phyloP scores from a whole-genome alignment of 2,113 vertebrate genomes.

The Geococcyx californianus region DNA sequence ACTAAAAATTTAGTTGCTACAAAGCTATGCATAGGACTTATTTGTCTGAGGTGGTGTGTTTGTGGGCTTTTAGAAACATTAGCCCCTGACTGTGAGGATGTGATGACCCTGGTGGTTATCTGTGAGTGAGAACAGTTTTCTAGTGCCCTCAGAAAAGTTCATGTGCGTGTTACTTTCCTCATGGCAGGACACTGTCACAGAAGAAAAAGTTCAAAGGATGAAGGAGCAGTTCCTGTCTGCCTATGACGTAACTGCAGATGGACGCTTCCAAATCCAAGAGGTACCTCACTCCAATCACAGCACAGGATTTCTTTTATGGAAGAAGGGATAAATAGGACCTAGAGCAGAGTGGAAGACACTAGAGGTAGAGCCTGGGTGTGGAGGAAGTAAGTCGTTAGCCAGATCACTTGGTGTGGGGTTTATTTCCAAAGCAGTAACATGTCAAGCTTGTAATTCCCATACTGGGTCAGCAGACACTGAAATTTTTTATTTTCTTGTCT shows the following conservation, averaged over 20 bases:
- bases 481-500: neutral
- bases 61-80: neutral
- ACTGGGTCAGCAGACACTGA: neutral
- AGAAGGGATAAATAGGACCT: neutral
- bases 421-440: neutral
- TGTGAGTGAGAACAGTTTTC: neutral
- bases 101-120: neutral
- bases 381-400: neutral
- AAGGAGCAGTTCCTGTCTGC: constrained; percentile 86
- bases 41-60: neutral
- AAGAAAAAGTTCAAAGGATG: constrained; percentile 79
- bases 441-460: neutral
- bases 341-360: neutral
- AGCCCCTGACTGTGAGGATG: rapidly evolving
- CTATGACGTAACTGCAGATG: constrained; percentile 79
- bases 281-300: constrained; percentile 61
- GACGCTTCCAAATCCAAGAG: constrained; percentile 89
- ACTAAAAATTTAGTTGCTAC: neutral
- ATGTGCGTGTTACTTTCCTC: neutral
- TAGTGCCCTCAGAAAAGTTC: neutral
- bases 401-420: neutral
- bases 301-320: neutral
- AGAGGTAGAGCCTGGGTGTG: neutral
- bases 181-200: constrained; percentile 78
- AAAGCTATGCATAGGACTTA: neutral